A percentile compares a stretch with the other conserved stretches of the same genome.
phyloP scores from a whole-genome alignment of 2,113 vertebrate genomes.

The Steatornis caripensis region DNA sequence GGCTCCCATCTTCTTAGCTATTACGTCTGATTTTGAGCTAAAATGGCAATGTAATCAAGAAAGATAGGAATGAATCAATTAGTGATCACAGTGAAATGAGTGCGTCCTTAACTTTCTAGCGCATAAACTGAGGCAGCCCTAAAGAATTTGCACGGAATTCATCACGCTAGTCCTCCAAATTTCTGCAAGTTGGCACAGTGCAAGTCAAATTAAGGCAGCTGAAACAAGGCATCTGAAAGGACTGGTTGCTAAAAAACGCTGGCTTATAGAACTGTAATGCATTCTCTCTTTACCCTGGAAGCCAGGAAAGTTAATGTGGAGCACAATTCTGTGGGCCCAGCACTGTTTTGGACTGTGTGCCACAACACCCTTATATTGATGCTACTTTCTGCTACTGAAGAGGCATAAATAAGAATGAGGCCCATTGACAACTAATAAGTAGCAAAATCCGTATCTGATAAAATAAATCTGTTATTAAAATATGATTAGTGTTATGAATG shows the following conservation, averaged over 20 bases:
- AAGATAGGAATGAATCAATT: constrained; percentile 10
- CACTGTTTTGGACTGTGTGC: background rate
- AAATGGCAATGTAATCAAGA: constrained; percentile 18
- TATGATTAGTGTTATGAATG: background rate
- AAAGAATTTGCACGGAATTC: background rate
- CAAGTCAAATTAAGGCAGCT: background rate
- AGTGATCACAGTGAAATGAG: background rate
- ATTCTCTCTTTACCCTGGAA: background rate
- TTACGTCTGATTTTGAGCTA: background rate
- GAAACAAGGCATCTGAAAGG: background rate
- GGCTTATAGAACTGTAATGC: background rate
- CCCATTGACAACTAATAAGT: background rate
- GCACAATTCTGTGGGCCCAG: background rate
- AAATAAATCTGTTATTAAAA: background rate
- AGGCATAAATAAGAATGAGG: background rate
- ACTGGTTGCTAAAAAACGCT: background rate
- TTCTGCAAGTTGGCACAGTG: background rate
- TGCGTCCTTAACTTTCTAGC: background rate
- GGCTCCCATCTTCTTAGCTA: background rate
- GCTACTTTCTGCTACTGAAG: background rate
- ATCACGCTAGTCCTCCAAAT: background rate
- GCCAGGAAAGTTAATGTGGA: background rate
- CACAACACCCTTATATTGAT: background rate
- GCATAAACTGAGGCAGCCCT: rapidly evolving
- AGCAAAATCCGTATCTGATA: background rate